Conservation (phyloP, 1,140 invertebrate species). For the Grapholita molesta region DNA sequence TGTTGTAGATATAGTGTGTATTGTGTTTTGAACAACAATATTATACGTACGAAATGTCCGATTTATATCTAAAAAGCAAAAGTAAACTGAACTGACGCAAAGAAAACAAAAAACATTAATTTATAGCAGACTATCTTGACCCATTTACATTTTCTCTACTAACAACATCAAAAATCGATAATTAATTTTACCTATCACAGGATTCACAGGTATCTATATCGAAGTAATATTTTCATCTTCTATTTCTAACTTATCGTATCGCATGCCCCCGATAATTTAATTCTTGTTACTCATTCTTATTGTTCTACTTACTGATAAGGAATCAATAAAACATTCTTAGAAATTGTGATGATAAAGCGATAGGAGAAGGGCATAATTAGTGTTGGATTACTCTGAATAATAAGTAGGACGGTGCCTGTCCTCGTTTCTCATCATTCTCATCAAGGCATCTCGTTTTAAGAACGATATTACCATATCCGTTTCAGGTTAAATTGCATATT, state of each 20-base stretch:
- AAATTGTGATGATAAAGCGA: background rate
- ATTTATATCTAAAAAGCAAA: background rate
- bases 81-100: background rate
- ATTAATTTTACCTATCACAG: too few species aligned
- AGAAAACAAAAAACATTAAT: background rate
- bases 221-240: background rate
- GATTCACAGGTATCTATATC: too few species aligned
- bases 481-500: background rate
- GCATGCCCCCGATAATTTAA: background rate
- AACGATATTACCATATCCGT: background rate
- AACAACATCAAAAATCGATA: background rate
- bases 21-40: background rate
- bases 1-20: background rate
- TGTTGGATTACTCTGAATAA: background rate
- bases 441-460: background rate
- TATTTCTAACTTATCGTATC: background rate
- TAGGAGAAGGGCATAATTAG: slow-evolving; percentile 2
- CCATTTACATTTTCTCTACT: too few species aligned
- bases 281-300: slow-evolving; percentile 8
- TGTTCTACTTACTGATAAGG: slow-evolving; percentile 9
- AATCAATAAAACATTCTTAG: slow-evolving; percentile 3
- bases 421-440: background rate
- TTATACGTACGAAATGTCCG: background rate
- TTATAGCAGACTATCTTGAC: background rate
- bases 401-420: background rate